Base-by-base conservation (phyloP, 1,140 invertebrate genomes). In the Cotesia glomerata region DNA sequence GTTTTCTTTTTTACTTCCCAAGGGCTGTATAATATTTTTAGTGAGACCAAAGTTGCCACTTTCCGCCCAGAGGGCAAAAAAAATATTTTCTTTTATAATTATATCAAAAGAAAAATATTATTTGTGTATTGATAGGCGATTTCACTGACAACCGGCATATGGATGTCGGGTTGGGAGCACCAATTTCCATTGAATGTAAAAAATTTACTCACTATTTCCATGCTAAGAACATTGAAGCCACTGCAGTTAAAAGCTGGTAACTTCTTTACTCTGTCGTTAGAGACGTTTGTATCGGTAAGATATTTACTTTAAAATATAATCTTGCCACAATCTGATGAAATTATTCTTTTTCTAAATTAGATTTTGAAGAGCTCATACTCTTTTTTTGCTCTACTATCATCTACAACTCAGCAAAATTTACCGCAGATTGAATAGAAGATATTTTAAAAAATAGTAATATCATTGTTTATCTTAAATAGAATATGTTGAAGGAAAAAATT, bases 251-350 rank as follows among this genome's bases (percentile, higher is more conserved):
- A 16, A 18, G 72, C 72, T 16, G 72, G 72, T 13, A 73, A 64
- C 11, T 73, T 69, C 26, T 73, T 67, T 58, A 67, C 65, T 5
- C 66, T 73, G 64, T 73, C 72, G 16, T 45, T 73, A 65, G 65
- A 68, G 49, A 59, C 54, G 26, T 73, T 73, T 54, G 61, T 73
- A 18, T 54, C 72, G 64, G 72, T 73, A 59, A 61, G 54, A 62
- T n/a, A 36, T 35, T 11, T 8, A 64, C 16, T 13, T 2, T 35
- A 9, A 32, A n/a, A 32, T 14, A 9, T 39, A 39, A 39, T 8
- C 36, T 39, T 39, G 4, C 9, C 4, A 8, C 5, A 9, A 8
- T 9, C 39, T 45, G 7, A 45, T 45, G 39, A 45, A 45, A 45
- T 45, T 45, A 9, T 2, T 45, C 5, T 9, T 11, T 45, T 7